A percentile compares a stretch with the other conserved stretches of the same genome.
These are phyloP conservation scores for Kryptopterus vitreolus DNA, from an alignment of 2,797 vertebrate genomes.

Conservation along the genomic window DNA sequence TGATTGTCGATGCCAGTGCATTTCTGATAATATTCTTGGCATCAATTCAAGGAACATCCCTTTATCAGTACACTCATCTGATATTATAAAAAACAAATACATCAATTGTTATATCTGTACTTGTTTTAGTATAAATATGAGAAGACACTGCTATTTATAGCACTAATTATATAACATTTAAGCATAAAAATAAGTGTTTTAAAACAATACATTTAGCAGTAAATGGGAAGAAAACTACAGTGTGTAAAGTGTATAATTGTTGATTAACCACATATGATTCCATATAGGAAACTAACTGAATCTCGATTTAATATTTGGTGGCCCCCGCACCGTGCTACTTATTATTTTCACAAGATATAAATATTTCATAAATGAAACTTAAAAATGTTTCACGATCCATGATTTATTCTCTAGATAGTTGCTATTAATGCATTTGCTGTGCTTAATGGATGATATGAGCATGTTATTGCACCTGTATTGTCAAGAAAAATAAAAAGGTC, in stretches of 20 bases:
- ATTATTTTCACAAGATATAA: background rate
- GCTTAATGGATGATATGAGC: slow-evolving; percentile 21
- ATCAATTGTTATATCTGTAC: too few relatives aligned
- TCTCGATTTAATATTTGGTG: background rate
- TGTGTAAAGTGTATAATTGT: background rate
- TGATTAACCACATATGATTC: background rate
- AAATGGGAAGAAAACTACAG: background rate
- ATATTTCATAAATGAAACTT: background rate
- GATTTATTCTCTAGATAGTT: background rate
- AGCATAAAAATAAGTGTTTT: background rate
- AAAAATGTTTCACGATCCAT: too few relatives aligned
- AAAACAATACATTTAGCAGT: background rate
- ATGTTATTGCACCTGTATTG: slow-evolving; percentile 15
- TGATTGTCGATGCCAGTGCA: background rate
- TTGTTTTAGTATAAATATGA: too few relatives aligned
- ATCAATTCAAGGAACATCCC: background rate
- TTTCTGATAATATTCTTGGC: background rate
- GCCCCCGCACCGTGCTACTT: background rate
- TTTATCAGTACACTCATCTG: background rate
- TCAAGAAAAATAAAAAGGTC: slow-evolving; percentile 12
- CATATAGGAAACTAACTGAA: background rate
- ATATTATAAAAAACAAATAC: too few relatives aligned
- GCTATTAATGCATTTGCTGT: background rate
- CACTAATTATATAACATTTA: background rate
- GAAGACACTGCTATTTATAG: too few relatives aligned